phyloP scores from a whole-genome alignment of 1,140 invertebrate genomes.

The Lordiphosa mommai region DNA sequence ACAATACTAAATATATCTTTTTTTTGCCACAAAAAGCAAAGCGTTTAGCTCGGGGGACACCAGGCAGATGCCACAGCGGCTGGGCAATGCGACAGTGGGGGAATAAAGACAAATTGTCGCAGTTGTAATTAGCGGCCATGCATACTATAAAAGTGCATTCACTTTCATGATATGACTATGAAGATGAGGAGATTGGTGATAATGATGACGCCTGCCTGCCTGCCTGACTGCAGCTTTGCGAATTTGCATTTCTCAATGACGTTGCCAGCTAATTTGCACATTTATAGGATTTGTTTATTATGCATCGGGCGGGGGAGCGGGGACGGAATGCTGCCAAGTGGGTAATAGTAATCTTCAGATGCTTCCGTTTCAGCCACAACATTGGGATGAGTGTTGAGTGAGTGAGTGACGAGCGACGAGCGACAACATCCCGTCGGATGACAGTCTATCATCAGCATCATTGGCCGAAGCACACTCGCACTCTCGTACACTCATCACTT shows the following conservation, averaged over 20 bases:
- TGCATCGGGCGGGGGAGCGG: too few species aligned
- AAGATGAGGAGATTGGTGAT: constrained; percentile 5
- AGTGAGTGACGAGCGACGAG: constrained; percentile 25
- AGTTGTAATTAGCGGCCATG: constrained; percentile 65
- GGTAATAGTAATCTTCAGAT: constrained; percentile 70
- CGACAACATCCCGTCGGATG: constrained; percentile 50
- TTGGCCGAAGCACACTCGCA: constrained; percentile 6
- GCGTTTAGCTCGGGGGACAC: constrained; percentile 49
- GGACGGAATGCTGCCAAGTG: constrained; percentile 48
- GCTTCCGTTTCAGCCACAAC: constrained; percentile 38
- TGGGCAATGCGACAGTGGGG: neutral
- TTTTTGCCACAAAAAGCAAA: constrained; percentile 29
- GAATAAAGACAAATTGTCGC: constrained; percentile 67
- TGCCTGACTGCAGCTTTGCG: neutral
- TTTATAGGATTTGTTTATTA: constrained; percentile 75
- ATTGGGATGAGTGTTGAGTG: constrained; percentile 34
- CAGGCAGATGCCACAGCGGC: constrained; percentile 5
- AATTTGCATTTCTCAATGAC: constrained; percentile 44
- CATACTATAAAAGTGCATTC: constrained; percentile 71
- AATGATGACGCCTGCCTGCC: constrained; percentile 33
- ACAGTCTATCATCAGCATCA: constrained; percentile 29
- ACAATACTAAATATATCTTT: constrained; percentile 16
- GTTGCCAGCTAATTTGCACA: constrained; percentile 66
- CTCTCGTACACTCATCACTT: constrained; percentile 50
- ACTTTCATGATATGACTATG: constrained; percentile 65